Evolutionary conservation across 2,797 vertebrate species (phyloP), one percentile per base, ranked within the genome.

Genomic region (Phoebastria nigripes): DNA sequence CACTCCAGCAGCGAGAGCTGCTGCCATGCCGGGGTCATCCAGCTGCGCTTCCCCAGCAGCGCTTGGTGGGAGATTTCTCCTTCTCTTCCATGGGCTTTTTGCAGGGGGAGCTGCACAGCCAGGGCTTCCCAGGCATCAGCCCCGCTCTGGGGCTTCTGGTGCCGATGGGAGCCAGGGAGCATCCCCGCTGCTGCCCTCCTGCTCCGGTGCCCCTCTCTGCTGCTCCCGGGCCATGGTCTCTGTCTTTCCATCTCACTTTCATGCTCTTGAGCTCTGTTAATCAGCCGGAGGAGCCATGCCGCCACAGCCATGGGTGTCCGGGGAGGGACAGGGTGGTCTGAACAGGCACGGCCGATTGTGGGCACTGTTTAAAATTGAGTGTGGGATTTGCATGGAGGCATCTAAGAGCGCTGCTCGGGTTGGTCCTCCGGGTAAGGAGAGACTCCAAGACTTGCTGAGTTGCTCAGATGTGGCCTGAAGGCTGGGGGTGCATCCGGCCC

Each of bases 21-120:
- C 58, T 66, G 77, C 35, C 1, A 3, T 0, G 1, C 20, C 0
- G 0, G 35, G 16, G 9, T 74, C 28, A 9, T 41, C 61, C 0
- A 0, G 20, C 55, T 66, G 67, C 6, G 1, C 41, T 49, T 63
- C 49, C 56, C 66, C 8, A 1, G 29, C 47, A 21, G 54, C 2
- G 2, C 41, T 46, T 33, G 52, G 21, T 1, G 0, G 37, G 63
- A 81, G 74, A 25, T 31, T 93, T 65, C 39, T 78, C n/a, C 69
- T 91, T 17, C 71, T 37, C 17, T 88, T 51, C 47, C 16, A 0
- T 6, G 44, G n/a, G 41, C 9, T 25, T 73, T 74, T 37, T 0
- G 0, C 39, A 70, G 42, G 22, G 11, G 58, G 10, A 86, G 7
- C 35, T 85, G 44, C 35, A 39, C 35, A 49, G 52, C 18, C 29